Evolutionary conservation across 2,888 invertebrate species (phyloP).

Genomic region (Chalcosyrphus nemorum): DNA sequence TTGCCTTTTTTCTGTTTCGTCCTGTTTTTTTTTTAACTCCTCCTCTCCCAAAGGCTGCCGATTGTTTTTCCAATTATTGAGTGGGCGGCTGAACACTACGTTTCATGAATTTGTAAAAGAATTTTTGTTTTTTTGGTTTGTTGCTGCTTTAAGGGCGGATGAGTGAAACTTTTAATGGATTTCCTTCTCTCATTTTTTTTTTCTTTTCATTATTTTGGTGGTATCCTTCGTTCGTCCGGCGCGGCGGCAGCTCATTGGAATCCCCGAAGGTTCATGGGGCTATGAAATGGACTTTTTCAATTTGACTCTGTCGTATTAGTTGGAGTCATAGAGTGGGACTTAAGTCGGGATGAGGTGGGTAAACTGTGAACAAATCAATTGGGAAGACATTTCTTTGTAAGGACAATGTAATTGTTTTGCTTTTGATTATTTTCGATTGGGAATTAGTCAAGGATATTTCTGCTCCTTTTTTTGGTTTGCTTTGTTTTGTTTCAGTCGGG

Average conservation of each 20-base stretch:
- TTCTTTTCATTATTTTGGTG: slow-evolving; percentile 49
- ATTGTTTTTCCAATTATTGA: slow-evolving; percentile 72
- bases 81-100: slow-evolving; percentile 63
- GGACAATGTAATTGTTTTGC: slow-evolving; percentile 63
- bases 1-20: slow-evolving; percentile 29
- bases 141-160: slow-evolving; percentile 34
- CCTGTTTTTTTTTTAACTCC: not conserved
- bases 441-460: slow-evolving; percentile 63
- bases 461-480: slow-evolving; percentile 18
- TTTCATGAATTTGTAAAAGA: slow-evolving; percentile 65
- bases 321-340: not conserved
- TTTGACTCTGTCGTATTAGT: slow-evolving; percentile 49
- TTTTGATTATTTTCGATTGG: slow-evolving; percentile 64
- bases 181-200: slow-evolving; percentile 48
- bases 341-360: slow-evolving; percentile 6
- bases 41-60: slow-evolving; percentile 23
- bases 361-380: slow-evolving; percentile 62
- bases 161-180: slow-evolving; percentile 72
- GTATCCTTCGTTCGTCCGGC: slow-evolving; percentile 51
- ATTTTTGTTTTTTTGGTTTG: slow-evolving; percentile 18
- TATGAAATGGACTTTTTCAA: slow-evolving; percentile 68
- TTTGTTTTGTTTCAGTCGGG: not conserved
- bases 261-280: slow-evolving; percentile 39
- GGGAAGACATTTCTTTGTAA: slow-evolving; percentile 60
- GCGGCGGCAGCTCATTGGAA: slow-evolving; percentile 50